Evolutionary conservation across 2,113 vertebrate genomes (phyloP).

Genomic region (Ceyx cyanopectus): DNA sequence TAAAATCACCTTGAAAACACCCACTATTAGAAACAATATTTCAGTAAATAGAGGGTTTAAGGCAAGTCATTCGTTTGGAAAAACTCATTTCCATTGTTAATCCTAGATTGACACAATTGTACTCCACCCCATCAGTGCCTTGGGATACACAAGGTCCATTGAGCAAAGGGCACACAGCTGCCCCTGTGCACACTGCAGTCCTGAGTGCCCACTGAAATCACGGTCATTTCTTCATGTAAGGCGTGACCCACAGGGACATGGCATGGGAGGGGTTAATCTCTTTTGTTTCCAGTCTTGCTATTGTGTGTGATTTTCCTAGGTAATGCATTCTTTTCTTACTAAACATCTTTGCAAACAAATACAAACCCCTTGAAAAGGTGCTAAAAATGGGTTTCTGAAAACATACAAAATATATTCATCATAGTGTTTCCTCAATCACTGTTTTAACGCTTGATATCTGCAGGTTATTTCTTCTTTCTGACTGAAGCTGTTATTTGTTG

Average conservation of each 20-base stretch:
- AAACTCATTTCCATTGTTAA: constrained; percentile 62
- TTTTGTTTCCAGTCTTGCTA: constrained; percentile 74
- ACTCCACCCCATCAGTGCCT: constrained; percentile 71
- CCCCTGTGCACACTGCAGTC: constrained; percentile 73
- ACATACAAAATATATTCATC: constrained; percentile 69
- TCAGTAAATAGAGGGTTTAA: constrained; percentile 94
- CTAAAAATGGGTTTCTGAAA: constrained; percentile 78
- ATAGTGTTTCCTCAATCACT: constrained; percentile 67
- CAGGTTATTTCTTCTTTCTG: constrained; percentile 86
- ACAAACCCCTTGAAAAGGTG: constrained; percentile 79
- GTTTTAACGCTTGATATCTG: constrained; percentile 73
- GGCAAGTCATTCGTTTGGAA: constrained; percentile 87
- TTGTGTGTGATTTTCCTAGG: constrained; percentile 61
- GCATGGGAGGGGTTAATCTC: constrained; percentile 74
- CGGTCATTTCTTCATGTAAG: constrained; percentile 75
- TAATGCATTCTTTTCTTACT: constrained; percentile 60
- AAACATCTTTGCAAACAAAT: constrained; percentile 75
- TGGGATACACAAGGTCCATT: constrained; percentile 76
- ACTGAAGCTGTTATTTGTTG: constrained; percentile 88
- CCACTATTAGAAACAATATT: constrained; percentile 67
- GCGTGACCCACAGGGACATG: constrained; percentile 78
- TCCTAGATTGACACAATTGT: constrained; percentile 54
- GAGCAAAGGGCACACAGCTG: constrained; percentile 70
- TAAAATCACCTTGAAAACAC: constrained; percentile 55
- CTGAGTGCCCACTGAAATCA: constrained; percentile 77